Percentiles rank a stretch among this genome's conserved stretches.
phyloP scores from a whole-genome alignment of 2,797 vertebrate genomes.

The Oreortyx pictus region DNA sequence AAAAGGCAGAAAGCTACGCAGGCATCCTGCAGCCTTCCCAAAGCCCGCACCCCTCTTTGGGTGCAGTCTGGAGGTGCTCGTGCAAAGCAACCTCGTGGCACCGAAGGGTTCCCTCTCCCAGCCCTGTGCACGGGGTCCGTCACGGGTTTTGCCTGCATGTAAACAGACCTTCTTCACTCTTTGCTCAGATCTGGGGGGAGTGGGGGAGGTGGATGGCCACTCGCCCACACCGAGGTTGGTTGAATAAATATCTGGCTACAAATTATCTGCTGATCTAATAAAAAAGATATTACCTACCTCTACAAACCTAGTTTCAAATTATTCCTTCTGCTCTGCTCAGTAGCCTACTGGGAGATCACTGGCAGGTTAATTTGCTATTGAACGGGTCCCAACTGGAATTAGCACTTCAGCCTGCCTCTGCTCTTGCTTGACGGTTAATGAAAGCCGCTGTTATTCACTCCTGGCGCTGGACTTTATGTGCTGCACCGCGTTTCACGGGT shows the following conservation, averaged over 20 bases:
- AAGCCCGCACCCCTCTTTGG: accelerated
- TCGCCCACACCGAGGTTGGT: not conserved
- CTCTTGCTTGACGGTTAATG: constrained; percentile 61
- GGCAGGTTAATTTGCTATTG: constrained; percentile 74
- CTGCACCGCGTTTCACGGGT: not conserved
- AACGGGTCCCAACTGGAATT: constrained; percentile 66
- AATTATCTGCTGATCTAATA: constrained; percentile 70
- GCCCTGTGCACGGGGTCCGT: accelerated
- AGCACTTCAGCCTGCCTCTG: constrained; percentile 54
- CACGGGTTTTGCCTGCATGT: accelerated
- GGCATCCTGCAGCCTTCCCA: not conserved
- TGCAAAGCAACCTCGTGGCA: accelerated
- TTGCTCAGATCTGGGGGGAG: not conserved
- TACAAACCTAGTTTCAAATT: constrained; percentile 65
- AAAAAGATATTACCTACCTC: constrained; percentile 70
- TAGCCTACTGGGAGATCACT: constrained; percentile 62
- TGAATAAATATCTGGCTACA: constrained; percentile 59
- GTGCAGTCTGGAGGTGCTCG: not conserved
- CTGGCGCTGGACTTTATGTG: constrained; percentile 33
- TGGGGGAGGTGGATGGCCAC: not conserved
- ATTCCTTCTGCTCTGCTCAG: constrained; percentile 54
- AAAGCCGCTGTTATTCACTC: constrained; percentile 60
- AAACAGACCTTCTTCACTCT: not conserved
- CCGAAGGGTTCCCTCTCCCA: accelerated
- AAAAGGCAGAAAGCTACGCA: not conserved